These are phyloP conservation scores for Cyprinodon variegatus DNA, from an alignment of 2,113 vertebrate species.

Conservation along the genomic window DNA sequence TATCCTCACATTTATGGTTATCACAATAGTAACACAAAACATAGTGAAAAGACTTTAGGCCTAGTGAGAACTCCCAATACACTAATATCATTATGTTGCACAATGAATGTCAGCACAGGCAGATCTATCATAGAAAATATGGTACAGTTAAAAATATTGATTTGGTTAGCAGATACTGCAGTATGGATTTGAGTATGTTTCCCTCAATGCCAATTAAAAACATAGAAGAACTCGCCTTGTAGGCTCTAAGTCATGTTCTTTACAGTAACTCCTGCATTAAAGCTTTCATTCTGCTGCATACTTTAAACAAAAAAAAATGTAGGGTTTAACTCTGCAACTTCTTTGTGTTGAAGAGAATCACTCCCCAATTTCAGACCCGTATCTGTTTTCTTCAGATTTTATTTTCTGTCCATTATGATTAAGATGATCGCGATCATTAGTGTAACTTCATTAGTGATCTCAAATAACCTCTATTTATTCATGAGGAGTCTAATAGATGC, in stretches of 20 bases:
- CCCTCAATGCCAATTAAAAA: background rate
- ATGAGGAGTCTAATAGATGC: slow-evolving; percentile 41
- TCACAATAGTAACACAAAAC: too few species aligned
- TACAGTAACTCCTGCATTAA: background rate
- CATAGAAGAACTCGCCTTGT: background rate
- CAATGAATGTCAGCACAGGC: too few species aligned
- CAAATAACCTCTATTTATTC: slow-evolving; percentile 32
- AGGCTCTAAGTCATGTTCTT: background rate
- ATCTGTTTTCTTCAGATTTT: slow-evolving; percentile 24
- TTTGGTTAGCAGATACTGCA: background rate
- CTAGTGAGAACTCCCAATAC: too few species aligned
- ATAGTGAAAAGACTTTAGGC: too few species aligned
- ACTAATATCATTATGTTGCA: too few species aligned
- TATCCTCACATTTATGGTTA: too few species aligned
- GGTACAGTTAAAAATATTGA: background rate
- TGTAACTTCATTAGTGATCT: slow-evolving; percentile 30
- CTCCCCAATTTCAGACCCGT: background rate
- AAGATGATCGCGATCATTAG: slow-evolving; percentile 47
- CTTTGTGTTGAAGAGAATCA: background rate
- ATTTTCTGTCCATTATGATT: slow-evolving; percentile 11
- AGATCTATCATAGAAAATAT: background rate
- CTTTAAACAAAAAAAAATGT: background rate
- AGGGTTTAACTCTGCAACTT: background rate
- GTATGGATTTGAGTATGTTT: background rate
- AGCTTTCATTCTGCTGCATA: background rate